Percentiles rank a stretch among this genome's conserved stretches.
These are phyloP conservation scores for Philaenus spumarius DNA, from an alignment of 1,140 invertebrate genomes.

Conservation along the genomic window DNA sequence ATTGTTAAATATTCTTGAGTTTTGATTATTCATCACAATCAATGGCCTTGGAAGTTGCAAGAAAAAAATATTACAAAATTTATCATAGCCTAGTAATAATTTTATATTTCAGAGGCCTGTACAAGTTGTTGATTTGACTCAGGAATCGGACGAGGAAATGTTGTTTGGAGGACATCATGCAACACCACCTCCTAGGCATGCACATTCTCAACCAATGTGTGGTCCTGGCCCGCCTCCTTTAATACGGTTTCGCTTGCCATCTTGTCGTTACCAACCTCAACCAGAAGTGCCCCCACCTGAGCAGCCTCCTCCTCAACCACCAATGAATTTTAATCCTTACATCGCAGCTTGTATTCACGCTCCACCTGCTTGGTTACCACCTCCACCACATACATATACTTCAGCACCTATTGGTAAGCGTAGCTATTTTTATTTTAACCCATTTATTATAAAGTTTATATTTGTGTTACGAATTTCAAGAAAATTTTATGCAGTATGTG, in stretches of 20 bases:
- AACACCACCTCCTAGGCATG: constrained; percentile 22
- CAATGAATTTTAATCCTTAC: constrained; percentile 26
- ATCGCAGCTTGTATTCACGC: constrained; percentile 15
- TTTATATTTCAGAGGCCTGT: constrained; percentile 24
- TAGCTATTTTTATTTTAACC: too few species aligned
- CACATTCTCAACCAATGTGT: constrained; percentile 6
- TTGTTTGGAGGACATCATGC: constrained; percentile 24
- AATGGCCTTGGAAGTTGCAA: too few species aligned
- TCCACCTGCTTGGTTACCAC: constrained; percentile 14
- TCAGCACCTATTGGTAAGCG: constrained; percentile 22
- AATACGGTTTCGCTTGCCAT: constrained; percentile 26
- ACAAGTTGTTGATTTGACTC: constrained; percentile 56
- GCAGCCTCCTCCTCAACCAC: constrained; percentile 29
- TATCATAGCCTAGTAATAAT: not conserved
- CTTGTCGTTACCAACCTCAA: constrained; percentile 28
- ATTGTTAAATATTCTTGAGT: too few species aligned
- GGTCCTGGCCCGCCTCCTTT: constrained; percentile 24
- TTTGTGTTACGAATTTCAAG: too few species aligned
- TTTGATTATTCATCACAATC: too few species aligned
- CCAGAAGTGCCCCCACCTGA: constrained; percentile 36
- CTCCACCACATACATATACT: constrained; percentile 19
- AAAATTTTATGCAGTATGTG: too few species aligned
- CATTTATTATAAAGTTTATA: too few species aligned
- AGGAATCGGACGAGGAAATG: constrained; percentile 54
- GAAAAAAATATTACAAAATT: constrained; percentile 8